These are phyloP conservation scores for Napeogenes sylphis DNA, from an alignment of 2,888 invertebrate genomes.

Conservation along the genomic window DNA sequence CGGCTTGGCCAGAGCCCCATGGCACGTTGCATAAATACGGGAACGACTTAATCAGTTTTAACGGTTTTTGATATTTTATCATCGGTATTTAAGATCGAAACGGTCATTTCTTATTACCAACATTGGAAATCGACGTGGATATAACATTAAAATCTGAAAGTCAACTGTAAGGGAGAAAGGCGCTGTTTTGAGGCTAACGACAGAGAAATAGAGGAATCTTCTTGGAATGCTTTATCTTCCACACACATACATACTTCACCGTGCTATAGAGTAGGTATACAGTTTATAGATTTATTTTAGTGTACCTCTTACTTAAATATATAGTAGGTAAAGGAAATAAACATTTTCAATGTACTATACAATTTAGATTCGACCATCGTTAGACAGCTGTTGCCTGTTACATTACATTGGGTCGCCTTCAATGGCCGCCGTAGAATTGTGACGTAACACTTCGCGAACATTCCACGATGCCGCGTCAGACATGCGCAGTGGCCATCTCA, in stretches of 20 bases:
- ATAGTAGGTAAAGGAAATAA: too few relatives aligned
- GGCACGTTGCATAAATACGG: too few relatives aligned
- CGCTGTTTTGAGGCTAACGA: conserved; percentile 17
- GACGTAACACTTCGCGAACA: conserved; percentile 26
- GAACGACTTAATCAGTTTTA: too few relatives aligned
- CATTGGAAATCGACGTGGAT: conserved; percentile 1
- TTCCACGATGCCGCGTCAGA: conserved; percentile 18
- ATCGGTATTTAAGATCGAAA: not conserved
- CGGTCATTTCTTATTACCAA: not conserved
- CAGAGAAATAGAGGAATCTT: conserved; percentile 13
- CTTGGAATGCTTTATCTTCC: conserved; percentile 8
- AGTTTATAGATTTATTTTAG: too few relatives aligned
- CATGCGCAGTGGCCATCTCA: conserved; percentile 16
- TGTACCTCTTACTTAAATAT: too few relatives aligned
- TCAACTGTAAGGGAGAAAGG: conserved; percentile 21
- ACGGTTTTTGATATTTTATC: too few relatives aligned
- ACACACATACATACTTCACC: not conserved
- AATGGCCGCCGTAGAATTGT: conserved; percentile 2
- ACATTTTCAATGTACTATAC: too few relatives aligned
- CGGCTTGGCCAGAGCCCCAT: not conserved
- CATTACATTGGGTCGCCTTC: not conserved
- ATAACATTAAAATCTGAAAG: conserved; percentile 19
- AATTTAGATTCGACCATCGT: too few relatives aligned
- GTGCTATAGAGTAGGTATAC: too few relatives aligned
- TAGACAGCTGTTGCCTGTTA: too few relatives aligned